phyloP scores from a whole-genome alignment of 2,113 vertebrate species.

The Nannobrachium achirus region DNA sequence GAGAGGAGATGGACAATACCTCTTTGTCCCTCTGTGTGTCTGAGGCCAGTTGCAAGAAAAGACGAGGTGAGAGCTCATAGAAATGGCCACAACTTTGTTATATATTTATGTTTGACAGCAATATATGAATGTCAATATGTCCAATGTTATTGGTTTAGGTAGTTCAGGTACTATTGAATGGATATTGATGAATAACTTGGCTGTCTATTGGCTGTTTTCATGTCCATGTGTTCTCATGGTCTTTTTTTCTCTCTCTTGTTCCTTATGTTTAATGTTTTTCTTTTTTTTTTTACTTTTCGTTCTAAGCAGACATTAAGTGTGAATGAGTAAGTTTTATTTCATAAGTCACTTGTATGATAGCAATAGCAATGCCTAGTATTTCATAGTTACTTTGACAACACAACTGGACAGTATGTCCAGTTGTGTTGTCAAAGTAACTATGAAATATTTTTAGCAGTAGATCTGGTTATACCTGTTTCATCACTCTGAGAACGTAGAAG shows the following conservation, averaged over 20 bases:
- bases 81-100: too few species aligned
- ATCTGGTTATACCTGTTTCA: slow-evolving; percentile 3
- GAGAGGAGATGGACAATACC: slow-evolving; percentile 81
- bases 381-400: too few species aligned
- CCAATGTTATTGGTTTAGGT: too few species aligned
- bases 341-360: slow-evolving; percentile 40
- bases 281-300: slow-evolving; percentile 72
- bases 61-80: slow-evolving; percentile 82
- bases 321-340: slow-evolving; percentile 87
- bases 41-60: slow-evolving; percentile 87
- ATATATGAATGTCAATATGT: too few species aligned
- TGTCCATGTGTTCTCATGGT: slow-evolving; percentile 46
- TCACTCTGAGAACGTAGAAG: neutral
- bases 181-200: too few species aligned
- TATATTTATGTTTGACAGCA: too few species aligned
- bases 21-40: slow-evolving; percentile 90
- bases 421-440: neutral
- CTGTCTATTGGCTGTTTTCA: slow-evolving; percentile 16
- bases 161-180: too few species aligned
- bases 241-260: slow-evolving; percentile 38
- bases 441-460: neutral
- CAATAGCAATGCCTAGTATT: slow-evolving; percentile 33
- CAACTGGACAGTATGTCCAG: too few species aligned
- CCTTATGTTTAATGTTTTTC: slow-evolving; percentile 30
- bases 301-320: slow-evolving; percentile 82